Evolutionary conservation across 2,888 invertebrate genomes (phyloP).

Genomic region (Aphodius granarius): DNA sequence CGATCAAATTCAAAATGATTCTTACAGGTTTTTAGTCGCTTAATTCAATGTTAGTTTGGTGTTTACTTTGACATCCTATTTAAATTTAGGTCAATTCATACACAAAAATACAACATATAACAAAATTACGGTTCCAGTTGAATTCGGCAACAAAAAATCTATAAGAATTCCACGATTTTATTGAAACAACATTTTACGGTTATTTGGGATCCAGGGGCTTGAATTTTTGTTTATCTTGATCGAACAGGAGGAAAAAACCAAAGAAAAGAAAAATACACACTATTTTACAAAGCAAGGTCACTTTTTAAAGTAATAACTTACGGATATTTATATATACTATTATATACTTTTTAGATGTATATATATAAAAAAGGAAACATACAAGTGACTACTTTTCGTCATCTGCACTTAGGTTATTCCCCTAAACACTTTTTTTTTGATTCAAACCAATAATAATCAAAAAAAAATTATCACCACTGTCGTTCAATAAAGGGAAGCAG

Average conservation of each 20-base stretch:
- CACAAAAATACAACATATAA: no score
- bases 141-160: no score
- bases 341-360: conserved; percentile 42
- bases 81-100: no score
- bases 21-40: no score
- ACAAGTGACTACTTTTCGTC: conserved; percentile 40
- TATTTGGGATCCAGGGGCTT: no score
- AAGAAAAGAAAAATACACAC: conserved; percentile 43
- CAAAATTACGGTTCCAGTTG: no score
- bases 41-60: no score
- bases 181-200: no score
- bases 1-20: neutral
- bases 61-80: no score
- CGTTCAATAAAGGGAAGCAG: conserved; percentile 32
- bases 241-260: neutral
- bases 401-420: conserved; percentile 37
- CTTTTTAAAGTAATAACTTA: conserved; percentile 62
- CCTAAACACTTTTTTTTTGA: neutral
- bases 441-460: conserved; percentile 1
- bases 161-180: no score
- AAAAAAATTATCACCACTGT: conserved; percentile 27
- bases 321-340: conserved; percentile 53
- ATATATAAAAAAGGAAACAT: conserved; percentile 48
- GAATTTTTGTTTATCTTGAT: no score
- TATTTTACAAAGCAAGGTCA: conserved; percentile 66